Percentiles rank a stretch among this genome's conserved stretches.
These are phyloP conservation scores for Columba livia DNA, from an alignment of 2,113 vertebrate species.

Conservation along the genomic window DNA sequence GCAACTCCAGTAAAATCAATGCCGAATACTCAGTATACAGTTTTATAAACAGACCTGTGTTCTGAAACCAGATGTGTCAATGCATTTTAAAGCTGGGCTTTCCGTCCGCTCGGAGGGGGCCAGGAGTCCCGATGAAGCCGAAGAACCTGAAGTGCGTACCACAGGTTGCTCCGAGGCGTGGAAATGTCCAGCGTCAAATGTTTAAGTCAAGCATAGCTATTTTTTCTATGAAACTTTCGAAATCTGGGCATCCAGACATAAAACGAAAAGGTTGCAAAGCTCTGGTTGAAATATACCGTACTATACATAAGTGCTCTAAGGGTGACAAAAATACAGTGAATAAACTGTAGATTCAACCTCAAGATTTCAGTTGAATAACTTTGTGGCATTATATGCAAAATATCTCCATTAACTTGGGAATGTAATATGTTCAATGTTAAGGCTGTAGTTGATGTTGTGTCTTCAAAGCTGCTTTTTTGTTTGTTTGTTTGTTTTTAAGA, in stretches of 20 bases:
- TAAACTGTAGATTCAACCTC: conserved; percentile 58
- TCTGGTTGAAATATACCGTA: background rate
- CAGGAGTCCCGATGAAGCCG: background rate
- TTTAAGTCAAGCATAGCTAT: conserved; percentile 21
- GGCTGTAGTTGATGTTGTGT: conserved; percentile 75
- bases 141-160: background rate
- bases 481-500: conserved; percentile 41
- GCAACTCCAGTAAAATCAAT: background rate
- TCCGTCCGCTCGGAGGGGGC: background rate
- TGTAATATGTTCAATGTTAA: conserved; percentile 78
- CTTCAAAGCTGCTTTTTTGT: conserved; percentile 81
- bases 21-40: background rate
- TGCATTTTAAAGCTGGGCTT: background rate
- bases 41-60: conserved; percentile 39
- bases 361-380: conserved; percentile 59
- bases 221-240: conserved; percentile 61
- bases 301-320: conserved; percentile 26
- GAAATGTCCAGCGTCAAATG: conserved; percentile 28
- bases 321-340: background rate
- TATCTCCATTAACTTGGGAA: conserved; percentile 76
- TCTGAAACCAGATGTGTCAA: background rate
- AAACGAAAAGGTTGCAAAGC: conserved; percentile 13
- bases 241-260: conserved; percentile 28
- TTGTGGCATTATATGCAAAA: conserved; percentile 79
- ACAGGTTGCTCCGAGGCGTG: background rate